These are phyloP conservation scores for Sipha maydis DNA, from an alignment of 2,888 invertebrate species.

Conservation along the genomic window DNA sequence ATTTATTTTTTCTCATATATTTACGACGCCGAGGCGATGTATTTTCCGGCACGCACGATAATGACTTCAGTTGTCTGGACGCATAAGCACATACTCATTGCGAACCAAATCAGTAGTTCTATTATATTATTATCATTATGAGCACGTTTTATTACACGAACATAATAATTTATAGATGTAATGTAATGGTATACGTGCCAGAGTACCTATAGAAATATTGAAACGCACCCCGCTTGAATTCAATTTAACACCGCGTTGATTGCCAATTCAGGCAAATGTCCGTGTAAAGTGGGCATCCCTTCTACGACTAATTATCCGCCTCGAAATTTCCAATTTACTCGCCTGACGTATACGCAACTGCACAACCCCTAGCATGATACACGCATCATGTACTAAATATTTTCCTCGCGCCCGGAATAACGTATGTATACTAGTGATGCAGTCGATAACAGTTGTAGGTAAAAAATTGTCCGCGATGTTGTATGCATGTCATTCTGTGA, in stretches of 20 bases:
- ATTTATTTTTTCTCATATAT: too few species aligned
- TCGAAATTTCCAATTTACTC: conserved; percentile 47
- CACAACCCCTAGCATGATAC: too few species aligned
- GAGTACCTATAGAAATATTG: neutral
- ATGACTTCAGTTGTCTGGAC: too few species aligned
- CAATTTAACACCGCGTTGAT: conserved; percentile 42
- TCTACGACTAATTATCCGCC: neutral
- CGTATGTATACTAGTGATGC: neutral
- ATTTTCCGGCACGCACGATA: too few species aligned
- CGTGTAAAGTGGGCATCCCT: neutral
- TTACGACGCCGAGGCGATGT: too few species aligned
- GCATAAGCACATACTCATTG: neutral
- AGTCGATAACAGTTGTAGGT: too few species aligned
- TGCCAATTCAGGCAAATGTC: conserved; percentile 42
- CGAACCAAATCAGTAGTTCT: neutral
- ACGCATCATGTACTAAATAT: neutral
- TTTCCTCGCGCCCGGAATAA: neutral
- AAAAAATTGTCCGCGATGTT: neutral
- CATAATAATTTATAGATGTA: neutral
- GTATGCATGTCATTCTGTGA: too few species aligned
- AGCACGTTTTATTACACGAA: neutral
- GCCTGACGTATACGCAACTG: neutral
- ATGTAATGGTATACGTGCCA: neutral
- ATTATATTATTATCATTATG: neutral
- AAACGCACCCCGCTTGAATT: neutral